Conservation (phyloP, 2,113 vertebrate species). For the Anhinga anhinga region DNA sequence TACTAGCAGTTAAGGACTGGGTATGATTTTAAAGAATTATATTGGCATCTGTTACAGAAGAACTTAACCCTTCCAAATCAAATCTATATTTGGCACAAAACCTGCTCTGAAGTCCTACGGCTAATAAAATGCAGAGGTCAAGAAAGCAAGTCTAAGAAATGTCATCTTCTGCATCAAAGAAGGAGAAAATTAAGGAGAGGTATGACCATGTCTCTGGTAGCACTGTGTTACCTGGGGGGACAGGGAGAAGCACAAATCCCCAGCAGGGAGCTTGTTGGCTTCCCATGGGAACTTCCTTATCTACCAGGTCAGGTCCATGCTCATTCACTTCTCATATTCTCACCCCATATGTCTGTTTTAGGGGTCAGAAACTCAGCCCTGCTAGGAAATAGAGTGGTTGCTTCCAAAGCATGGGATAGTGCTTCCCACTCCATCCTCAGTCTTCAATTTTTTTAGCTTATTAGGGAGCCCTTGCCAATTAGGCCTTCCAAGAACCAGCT, state of each 20-base stretch:
- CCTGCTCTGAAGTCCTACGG: not conserved
- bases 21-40: not conserved
- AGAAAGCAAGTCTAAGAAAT: not conserved
- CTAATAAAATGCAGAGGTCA: not conserved
- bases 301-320: not conserved
- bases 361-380: not conserved
- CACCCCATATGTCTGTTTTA: not conserved
- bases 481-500: not conserved
- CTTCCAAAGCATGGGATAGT: not conserved
- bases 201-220: not conserved
- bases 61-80: not conserved
- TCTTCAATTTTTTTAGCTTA: not conserved
- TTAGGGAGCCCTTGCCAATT: not conserved
- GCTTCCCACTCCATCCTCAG: not conserved
- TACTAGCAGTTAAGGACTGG: not conserved
- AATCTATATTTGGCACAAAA: not conserved
- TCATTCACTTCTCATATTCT: not conserved
- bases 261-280: not conserved
- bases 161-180: not conserved
- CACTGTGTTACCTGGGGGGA: not conserved
- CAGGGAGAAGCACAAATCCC: not conserved
- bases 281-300: not conserved
- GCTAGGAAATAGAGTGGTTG: not conserved
- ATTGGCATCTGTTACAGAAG: not conserved
- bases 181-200: not conserved